A percentile compares a stretch with the other conserved stretches of the same genome.
Conservation (phyloP, 2,797 vertebrate species). For the Chanos chanos region DNA sequence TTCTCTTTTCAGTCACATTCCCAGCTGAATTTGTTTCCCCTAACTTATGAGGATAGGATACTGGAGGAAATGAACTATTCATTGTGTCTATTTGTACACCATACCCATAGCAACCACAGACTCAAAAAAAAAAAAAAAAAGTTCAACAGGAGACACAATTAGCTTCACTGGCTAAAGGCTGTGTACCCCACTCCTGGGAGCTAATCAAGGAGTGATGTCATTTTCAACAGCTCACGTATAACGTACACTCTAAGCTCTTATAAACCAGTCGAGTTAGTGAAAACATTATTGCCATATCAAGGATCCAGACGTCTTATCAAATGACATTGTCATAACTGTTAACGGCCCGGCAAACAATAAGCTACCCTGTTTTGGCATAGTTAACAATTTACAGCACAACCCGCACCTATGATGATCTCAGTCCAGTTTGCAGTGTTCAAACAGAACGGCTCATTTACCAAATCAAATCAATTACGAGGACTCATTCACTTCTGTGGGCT, state of each 20-base stretch:
- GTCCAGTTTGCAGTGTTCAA: slow-evolving; percentile 15
- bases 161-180: slow-evolving; percentile 30
- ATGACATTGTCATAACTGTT: background rate
- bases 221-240: slow-evolving; percentile 2
- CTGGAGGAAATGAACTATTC: slow-evolving; percentile 5
- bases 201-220: slow-evolving; percentile 35
- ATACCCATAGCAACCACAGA: slow-evolving; percentile 31
- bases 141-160: slow-evolving; percentile 14
- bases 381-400: background rate
- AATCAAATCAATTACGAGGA: slow-evolving; percentile 23
- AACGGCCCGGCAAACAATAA: slow-evolving; percentile 7
- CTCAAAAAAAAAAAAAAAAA: too few species aligned
- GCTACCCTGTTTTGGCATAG: background rate
- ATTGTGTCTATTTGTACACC: slow-evolving; percentile 27
- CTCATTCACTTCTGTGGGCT: background rate
- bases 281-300: too few species aligned
- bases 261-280: too few species aligned
- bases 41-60: slow-evolving; percentile 3
- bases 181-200: slow-evolving; percentile 2
- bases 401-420: slow-evolving; percentile 22
- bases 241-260: too few species aligned
- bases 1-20: background rate
- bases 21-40: background rate
- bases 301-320: background rate
- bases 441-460: slow-evolving; percentile 35